phyloP scores from a whole-genome alignment of 2,888 invertebrate genomes.

The Lasioglossum malachurum region DNA sequence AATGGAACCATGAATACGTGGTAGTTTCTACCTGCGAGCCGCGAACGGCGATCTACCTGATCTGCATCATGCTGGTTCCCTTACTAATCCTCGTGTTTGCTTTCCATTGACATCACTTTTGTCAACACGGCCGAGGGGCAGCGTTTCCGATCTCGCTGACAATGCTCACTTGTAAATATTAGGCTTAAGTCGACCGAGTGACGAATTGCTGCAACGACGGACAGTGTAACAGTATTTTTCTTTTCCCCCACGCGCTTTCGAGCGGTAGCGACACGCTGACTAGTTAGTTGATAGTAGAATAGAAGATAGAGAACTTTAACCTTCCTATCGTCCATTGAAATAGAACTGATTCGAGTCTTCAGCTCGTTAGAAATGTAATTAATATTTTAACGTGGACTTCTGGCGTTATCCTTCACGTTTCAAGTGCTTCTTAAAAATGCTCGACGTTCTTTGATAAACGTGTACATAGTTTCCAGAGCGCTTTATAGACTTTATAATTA shows the following conservation, averaged over 20 bases:
- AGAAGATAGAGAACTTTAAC: not conserved
- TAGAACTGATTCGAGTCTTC: not conserved
- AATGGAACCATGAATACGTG: conserved; percentile 91
- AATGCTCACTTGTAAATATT: conserved; percentile 57
- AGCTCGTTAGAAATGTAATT: not conserved
- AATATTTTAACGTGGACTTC: not conserved
- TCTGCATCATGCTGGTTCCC: conserved; percentile 90
- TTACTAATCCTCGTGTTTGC: conserved; percentile 90
- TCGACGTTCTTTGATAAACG: not conserved
- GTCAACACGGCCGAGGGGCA: not conserved
- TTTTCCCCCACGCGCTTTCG: not conserved
- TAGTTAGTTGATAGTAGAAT: not conserved
- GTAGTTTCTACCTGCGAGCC: conserved; percentile 91
- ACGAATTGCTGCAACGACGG: conserved; percentile 18
- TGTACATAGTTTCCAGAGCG: not conserved
- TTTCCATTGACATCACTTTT: conserved; percentile 86
- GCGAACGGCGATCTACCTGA: conserved; percentile 89
- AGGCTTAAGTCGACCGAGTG: conserved; percentile 36
- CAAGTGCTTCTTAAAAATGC: not conserved
- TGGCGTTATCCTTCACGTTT: not conserved
- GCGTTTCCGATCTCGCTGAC: conserved; percentile 38
- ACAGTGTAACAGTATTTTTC: conserved; percentile 52
- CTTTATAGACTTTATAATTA: not conserved
- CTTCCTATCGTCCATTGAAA: not conserved
- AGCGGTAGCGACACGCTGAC: not conserved